Base-by-base conservation (phyloP, 1,140 invertebrate species). In the Doryteuthis pealeii region DNA sequence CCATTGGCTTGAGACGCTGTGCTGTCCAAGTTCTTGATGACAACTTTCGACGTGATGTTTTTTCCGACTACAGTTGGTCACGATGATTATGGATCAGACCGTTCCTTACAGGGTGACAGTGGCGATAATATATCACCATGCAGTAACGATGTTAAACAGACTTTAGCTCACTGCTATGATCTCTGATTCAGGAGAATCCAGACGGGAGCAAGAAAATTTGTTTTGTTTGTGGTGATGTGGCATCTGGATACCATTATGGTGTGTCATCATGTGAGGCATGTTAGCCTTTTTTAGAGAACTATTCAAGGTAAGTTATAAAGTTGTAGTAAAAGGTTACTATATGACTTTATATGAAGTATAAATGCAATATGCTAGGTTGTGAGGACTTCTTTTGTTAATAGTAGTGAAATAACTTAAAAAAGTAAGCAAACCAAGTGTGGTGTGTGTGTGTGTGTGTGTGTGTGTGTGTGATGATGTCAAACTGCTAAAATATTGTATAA, bases 221-320 rank as follows among this genome's bases (percentile, higher is more conserved):
- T 87, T 91, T 99, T 45, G 97, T 99, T 2, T 99, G 97, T 87
- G 97, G 97, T 0, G 97, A 99, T 88, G 91, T 96, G 15, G 96
- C 97, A 0, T 99, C 97, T 26, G 98, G 98, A 8, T 99, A 98
- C 87, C 98, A 99, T 89, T 99, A 99, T 85, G 97, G 97, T 10
- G 97, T 99, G 5, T 96, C 96, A 26, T 98, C 88, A 2, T 99
- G 97, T 86, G 97, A 99, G 89, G 98, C 97, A 15, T 99, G 97
- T 88, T 99, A 90, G 97, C 97, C 35, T 99, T 99, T 90, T 99
- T 99, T 86, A 98, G 89, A 91, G 96, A 84, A 99, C 96, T 71
- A 98, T 98, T 90, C 96, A 99, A 93, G 96, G 96, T 94, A 91
- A 86, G 80, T 45, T 15, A 58, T 6, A 58, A 22, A 58, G 54